Conservation (phyloP, 2,113 vertebrate genomes). For the Amazona guildingii region DNA sequence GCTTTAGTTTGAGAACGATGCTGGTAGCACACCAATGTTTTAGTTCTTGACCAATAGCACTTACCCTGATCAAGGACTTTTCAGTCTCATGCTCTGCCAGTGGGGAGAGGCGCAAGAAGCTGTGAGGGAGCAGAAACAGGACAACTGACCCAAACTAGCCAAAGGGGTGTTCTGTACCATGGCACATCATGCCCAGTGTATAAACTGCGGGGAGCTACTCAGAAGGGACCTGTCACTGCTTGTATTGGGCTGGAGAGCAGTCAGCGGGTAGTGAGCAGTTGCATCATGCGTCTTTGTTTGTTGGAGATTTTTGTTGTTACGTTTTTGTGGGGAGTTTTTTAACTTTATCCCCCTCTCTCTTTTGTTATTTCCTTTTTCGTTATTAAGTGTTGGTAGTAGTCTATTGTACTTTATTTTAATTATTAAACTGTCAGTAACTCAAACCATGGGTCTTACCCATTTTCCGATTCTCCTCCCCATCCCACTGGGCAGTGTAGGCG, state of each 20-base stretch:
- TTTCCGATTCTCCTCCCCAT: not conserved
- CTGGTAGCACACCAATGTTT: too few relatives aligned
- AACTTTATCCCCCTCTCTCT: not conserved
- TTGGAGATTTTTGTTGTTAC: not conserved
- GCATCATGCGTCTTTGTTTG: not conserved
- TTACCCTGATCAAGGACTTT: too few relatives aligned
- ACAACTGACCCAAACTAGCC: too few relatives aligned
- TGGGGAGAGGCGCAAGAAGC: too few relatives aligned
- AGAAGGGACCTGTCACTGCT: not conserved
- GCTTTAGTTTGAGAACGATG: too few relatives aligned
- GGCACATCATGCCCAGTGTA: too few relatives aligned
- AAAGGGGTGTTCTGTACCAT: too few relatives aligned
- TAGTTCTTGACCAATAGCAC: too few relatives aligned
- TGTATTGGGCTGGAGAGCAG: not conserved
- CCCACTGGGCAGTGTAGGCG: not conserved
- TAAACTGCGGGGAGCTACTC: not conserved
- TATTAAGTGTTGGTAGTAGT: not conserved
- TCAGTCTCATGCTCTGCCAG: too few relatives aligned
- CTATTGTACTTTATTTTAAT: not conserved
- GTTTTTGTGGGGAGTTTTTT: not conserved
- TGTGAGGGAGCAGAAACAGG: too few relatives aligned
- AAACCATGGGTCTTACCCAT: not conserved
- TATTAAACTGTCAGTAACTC: not conserved
- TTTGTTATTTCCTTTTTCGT: not conserved
- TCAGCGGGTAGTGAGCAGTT: not conserved